Conservation (phyloP, 1,140 invertebrate species). For the Aporrectodea caliginosa region DNA sequence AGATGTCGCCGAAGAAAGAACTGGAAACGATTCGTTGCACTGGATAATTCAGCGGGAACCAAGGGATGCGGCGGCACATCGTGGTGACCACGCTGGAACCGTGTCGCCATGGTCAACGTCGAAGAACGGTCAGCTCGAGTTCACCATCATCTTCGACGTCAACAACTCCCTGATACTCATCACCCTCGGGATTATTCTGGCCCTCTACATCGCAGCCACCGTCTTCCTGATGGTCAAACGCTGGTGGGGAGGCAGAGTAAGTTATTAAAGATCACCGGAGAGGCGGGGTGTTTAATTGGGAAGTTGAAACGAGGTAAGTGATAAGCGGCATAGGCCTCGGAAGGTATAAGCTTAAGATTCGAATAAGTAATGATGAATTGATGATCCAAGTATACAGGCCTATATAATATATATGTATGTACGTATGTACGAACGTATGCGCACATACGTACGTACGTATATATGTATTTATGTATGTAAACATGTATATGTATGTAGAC, state of each 20-base stretch:
- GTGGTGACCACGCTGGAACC: not conserved
- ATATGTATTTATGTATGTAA: no score
- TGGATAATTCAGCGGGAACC: not conserved
- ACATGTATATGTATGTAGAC: no score
- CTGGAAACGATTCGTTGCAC: not conserved
- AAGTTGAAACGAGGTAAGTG: not conserved
- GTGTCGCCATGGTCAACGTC: no score
- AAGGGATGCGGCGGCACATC: not conserved
- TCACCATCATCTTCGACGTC: not conserved
- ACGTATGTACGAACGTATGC: not conserved
- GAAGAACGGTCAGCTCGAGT: not conserved
- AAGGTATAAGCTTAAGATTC: not conserved
- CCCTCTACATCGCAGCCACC: not conserved
- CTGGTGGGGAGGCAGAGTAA: not conserved
- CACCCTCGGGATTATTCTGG: not conserved
- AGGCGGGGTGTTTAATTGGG: not conserved
- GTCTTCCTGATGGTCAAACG: not conserved
- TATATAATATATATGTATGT: not conserved
- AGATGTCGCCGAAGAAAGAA: not conserved
- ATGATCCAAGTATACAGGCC: not conserved
- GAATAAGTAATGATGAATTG: not conserved
- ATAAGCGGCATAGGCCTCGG: not conserved
- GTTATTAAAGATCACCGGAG: not conserved
- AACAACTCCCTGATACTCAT: not conserved
- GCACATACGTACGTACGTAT: not conserved